Base-by-base conservation (phyloP, 1,140 invertebrate species). In the Eriocheir sinensis region DNA sequence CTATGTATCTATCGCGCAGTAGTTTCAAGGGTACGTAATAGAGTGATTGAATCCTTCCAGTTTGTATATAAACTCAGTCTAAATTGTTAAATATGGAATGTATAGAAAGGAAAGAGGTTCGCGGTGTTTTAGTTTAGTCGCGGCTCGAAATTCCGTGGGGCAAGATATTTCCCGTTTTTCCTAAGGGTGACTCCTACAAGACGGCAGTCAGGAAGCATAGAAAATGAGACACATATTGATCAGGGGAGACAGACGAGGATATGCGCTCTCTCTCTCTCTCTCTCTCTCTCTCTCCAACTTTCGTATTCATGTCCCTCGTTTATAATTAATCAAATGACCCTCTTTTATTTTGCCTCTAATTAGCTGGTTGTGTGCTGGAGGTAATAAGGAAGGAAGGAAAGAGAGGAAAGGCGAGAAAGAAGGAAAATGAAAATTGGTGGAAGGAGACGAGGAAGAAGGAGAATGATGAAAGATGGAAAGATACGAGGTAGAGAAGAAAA, bases 191-290 rank as follows among this genome's bases (percentile, higher is more conserved):
- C 60, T 72, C 27, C n/a, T n/a, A 4, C 27, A 72, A 72, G 60
- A 72, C 60, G 1, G 21, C 60, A 72, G 60, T 6, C 60, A n/a
- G 21, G 60, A 72, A 27, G 60, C 60, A 72, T 72, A 72, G 60
- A 72, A 72, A 72, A 72, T 72, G 60, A 72, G 60, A n/a, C 60
- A n/a, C 60, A 27, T 27, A 72, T 72, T n/a, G 60, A 72, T 72
- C 27, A 27, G 21, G 6, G 60, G n/a, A 72, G 60, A 72, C 21
- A 72, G 60, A 72, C 48, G 60, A 72, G 60, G 60, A 27, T 85
- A 36, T 85, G 21, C 34, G 34, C 34, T 86, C 83, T 86, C 83
- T 86, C 34, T 38, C 83, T 86, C 83, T 86, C 83, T 86, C 83
- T 86, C 30, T 38, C 34, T 86, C 83, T 86, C 83, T 86, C 21